These are phyloP conservation scores for Hyphantria cunea DNA, from an alignment of 1,140 invertebrate species.

Conservation along the genomic window DNA sequence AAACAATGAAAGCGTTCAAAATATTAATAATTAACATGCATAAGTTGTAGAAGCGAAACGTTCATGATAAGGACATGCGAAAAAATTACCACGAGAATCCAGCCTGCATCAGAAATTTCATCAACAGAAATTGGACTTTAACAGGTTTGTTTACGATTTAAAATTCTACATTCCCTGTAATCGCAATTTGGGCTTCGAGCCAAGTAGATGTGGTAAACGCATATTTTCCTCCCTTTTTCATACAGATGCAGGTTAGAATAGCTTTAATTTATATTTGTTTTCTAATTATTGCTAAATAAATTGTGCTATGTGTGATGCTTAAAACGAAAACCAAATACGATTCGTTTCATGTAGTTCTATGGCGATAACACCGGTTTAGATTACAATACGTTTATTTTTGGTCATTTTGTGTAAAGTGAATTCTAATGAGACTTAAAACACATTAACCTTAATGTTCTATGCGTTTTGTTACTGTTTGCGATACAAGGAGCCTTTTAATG, in stretches of 20 bases:
- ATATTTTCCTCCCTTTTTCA: slow-evolving; percentile 59
- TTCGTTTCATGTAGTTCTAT: background rate
- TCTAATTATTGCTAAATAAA: background rate
- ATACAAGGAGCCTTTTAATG: background rate
- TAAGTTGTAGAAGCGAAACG: slow-evolving; percentile 20
- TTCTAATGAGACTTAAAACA: background rate
- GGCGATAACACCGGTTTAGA: background rate
- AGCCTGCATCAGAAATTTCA: slow-evolving; percentile 6
- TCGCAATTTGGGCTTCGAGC: slow-evolving; percentile 41
- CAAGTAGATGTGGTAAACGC: slow-evolving; percentile 53
- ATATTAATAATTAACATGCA: slow-evolving; percentile 23
- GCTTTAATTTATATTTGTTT: slow-evolving; percentile 31
- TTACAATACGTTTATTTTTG: background rate
- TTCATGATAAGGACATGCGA: slow-evolving; percentile 21
- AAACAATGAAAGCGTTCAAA: slow-evolving; percentile 13
- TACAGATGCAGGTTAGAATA: slow-evolving; percentile 51
- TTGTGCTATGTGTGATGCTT: too few species aligned
- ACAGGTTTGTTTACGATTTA: slow-evolving; percentile 10
- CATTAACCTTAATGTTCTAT: slow-evolving; percentile 17
- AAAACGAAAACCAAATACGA: slow-evolving; percentile 3
- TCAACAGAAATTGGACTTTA: slow-evolving; percentile 24
- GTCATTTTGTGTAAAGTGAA: background rate
- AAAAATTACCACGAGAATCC: slow-evolving; percentile 9
- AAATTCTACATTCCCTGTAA: slow-evolving; percentile 8
- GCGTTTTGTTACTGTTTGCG: background rate